Evolutionary conservation across 2,888 invertebrate species (phyloP).

Genomic region (Scaptodrosophila latifasciaeformis): DNA sequence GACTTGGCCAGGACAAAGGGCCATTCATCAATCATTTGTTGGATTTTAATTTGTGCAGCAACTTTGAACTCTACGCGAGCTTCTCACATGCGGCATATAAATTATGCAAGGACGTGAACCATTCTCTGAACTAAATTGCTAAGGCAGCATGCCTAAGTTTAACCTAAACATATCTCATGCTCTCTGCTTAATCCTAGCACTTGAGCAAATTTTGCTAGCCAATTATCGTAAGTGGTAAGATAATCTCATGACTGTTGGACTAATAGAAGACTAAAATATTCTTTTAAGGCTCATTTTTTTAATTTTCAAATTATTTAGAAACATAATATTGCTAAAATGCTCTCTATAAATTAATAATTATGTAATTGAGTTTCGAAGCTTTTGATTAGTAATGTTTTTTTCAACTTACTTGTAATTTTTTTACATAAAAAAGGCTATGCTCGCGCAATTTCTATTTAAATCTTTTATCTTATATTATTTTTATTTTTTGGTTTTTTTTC

Average conservation of each 20-base stretch:
- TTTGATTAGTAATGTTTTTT: no score
- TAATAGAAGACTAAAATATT: slow-evolving; percentile 41
- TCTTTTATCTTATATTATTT: no score
- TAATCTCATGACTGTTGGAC: slow-evolving; percentile 42
- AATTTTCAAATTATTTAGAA: no score
- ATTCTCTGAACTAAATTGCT: no score
- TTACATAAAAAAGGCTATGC: no score
- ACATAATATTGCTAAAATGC: no score
- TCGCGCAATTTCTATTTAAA: no score
- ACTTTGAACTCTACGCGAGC: slow-evolving; percentile 45
- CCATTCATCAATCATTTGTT: slow-evolving; percentile 64
- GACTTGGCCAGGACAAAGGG: slow-evolving; percentile 33
- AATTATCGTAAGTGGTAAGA: slow-evolving; percentile 64
- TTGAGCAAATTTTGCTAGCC: slow-evolving; percentile 21
- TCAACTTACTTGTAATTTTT: no score
- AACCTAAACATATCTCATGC: no score
- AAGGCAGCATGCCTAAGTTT: slow-evolving; percentile 22
- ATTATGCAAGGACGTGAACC: slow-evolving; percentile 47
- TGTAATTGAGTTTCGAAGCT: no score
- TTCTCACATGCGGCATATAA: slow-evolving; percentile 41
- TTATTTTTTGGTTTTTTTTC: no score
- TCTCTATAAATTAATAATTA: no score
- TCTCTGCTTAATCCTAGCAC: slow-evolving; percentile 33
- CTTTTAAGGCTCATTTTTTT: slow-evolving; percentile 36
- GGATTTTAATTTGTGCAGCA: slow-evolving; percentile 65